Evolutionary conservation across 2,797 vertebrate genomes (phyloP).

Genomic region (Anas georgica): DNA sequence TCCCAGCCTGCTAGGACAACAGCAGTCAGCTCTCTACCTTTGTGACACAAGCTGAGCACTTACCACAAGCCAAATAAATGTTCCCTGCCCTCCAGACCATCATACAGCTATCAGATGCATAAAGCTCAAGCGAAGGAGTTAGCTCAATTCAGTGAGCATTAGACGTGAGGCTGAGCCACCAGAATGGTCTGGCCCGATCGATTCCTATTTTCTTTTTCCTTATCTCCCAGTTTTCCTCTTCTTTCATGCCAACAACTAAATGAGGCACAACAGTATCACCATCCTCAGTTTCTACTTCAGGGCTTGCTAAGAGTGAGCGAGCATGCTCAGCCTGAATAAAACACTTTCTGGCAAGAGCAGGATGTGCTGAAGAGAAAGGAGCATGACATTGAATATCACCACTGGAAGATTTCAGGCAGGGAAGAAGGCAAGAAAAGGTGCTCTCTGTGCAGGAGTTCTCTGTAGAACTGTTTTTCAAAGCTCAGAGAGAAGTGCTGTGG

Average conservation of each 20-base stretch:
- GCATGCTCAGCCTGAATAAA: background rate
- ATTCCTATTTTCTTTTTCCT: background rate
- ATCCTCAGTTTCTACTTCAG: background rate
- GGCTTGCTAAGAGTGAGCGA: background rate
- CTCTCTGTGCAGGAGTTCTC: background rate
- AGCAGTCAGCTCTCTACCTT: background rate
- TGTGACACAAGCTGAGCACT: background rate
- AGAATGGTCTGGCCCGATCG: background rate
- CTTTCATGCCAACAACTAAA: background rate
- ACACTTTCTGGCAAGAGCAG: background rate
- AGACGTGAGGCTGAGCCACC: background rate
- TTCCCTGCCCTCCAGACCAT: background rate
- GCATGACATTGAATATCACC: background rate
- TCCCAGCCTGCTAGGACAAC: background rate
- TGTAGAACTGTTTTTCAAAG: constrained; percentile 11
- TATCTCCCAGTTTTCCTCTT: background rate
- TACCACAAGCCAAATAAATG: background rate
- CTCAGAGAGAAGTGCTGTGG: background rate
- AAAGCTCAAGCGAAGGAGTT: background rate
- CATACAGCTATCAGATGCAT: no score
- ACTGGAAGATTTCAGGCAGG: background rate
- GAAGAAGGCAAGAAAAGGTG: background rate
- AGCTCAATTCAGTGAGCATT: background rate
- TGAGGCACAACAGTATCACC: background rate
- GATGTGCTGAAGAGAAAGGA: background rate